Evolutionary conservation across 2,113 vertebrate genomes (phyloP).

Genomic region (Ornithorhynchus anatinus): DNA sequence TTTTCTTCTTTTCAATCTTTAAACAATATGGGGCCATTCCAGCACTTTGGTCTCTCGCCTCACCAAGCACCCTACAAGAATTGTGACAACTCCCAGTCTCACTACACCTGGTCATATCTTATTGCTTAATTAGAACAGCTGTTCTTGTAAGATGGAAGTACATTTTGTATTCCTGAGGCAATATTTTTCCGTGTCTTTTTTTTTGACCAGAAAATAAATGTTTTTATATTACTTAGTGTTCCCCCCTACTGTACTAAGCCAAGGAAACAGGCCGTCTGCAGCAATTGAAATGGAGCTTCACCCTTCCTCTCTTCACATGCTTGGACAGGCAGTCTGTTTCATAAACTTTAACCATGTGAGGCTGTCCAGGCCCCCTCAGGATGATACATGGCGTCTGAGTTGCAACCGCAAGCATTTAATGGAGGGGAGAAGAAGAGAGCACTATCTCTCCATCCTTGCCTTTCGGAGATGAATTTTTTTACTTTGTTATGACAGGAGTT

Average conservation of each 20-base stretch:
- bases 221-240: conserved; percentile 13
- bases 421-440: not conserved
- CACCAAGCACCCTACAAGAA: not conserved
- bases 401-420: not conserved
- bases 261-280: not conserved
- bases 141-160: conserved; percentile 12
- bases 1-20: not conserved
- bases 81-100: not conserved
- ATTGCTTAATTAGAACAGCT: conserved; percentile 27
- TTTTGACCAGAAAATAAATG: conserved; percentile 27
- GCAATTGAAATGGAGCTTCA: not conserved
- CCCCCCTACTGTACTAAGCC: conserved; percentile 16
- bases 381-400: not conserved
- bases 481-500: not conserved
- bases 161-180: conserved; percentile 14
- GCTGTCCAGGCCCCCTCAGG: not conserved
- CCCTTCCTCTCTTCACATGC: not conserved
- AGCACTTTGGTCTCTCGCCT: not conserved
- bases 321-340: not conserved
- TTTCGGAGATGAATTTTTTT: not conserved
- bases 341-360: not conserved
- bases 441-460: not conserved
- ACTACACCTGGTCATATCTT: not conserved
- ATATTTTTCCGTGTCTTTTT: conserved; percentile 20
- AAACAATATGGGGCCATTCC: not conserved